Evolutionary conservation across 2,797 vertebrate genomes (phyloP), one percentile per base, ranked within the genome.

Genomic region (Gymnothorax reevesii): DNA sequence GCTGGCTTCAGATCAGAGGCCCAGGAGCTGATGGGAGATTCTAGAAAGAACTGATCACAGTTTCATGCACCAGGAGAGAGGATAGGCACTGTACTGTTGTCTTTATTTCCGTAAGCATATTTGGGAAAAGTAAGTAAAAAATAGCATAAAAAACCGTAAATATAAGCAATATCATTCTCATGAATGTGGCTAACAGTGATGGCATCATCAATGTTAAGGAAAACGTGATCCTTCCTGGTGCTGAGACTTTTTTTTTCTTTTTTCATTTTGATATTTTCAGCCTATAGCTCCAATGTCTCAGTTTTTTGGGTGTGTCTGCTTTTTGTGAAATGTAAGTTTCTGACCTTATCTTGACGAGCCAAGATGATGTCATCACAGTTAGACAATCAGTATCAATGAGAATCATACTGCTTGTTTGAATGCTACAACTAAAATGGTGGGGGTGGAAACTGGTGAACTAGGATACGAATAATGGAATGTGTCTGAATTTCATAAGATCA

Each of bases 321-420:
- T 42, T 42, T 42, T 42, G 33, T 83, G 17, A 22, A 42, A 60
- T 33, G 55, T 13, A 57, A 71, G 9, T 71, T 3, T n/a, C n/a
- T 7, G 66, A 20, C 54, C 54, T 5, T 83, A 52, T 55, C 55
- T 80, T 42, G 33, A 9, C 6, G 42, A 17, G 57, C 73, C 25
- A 55, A 83, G 54, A 57, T 69, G 82, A 60, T 83, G 25, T 83
- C 27, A 83, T 84, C 57, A 73, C 57, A n/a, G 49, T 79, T 54
- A n/a, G 57, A 54, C 60, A 42, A 1, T 1, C 33, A 42, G 42
- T 52, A 73, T 71, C 84, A 6, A 57, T 57, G n/a, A 73, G 4
- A 25, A 84, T 71, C 22, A 55, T 54, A 12, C 22, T 17, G 27
- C 77, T 22, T 59, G 57, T 83, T 83, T 57, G 27, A 27, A 4